phyloP scores from a whole-genome alignment of 2,113 vertebrate genomes.

The Oreocharis arfaki region DNA sequence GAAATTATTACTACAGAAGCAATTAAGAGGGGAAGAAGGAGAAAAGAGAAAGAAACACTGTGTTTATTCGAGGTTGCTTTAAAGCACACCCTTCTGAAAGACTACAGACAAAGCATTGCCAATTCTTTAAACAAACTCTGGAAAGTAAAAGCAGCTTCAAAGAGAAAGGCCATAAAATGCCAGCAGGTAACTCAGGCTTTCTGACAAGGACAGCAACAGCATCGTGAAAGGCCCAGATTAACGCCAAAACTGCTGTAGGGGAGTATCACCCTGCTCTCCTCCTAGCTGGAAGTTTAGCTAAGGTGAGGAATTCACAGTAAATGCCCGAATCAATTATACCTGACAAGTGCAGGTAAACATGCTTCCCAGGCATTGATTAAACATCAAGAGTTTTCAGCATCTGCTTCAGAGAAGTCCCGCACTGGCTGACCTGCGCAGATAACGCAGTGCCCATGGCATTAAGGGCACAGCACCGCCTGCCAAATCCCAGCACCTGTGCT shows the following conservation, averaged over 20 bases:
- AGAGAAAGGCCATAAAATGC: slow-evolving; percentile 44
- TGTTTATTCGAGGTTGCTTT: neutral
- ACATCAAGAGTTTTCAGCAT: neutral
- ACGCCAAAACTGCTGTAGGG: neutral
- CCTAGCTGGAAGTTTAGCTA: neutral
- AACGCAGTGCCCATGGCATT: accelerated
- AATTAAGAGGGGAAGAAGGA: neutral
- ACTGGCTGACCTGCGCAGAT: neutral
- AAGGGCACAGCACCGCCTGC: neutral
- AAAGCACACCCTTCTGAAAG: neutral
- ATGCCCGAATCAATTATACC: neutral
- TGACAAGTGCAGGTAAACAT: slow-evolving; percentile 11
- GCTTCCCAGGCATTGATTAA: slow-evolving; percentile 1
- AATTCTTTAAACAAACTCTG: slow-evolving; percentile 18
- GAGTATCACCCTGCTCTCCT: neutral
- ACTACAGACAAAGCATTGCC: neutral
- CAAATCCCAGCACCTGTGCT: neutral
- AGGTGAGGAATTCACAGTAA: slow-evolving; percentile 8
- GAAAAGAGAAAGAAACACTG: neutral
- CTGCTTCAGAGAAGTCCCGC: neutral
- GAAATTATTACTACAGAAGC: neutral
- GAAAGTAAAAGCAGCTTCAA: slow-evolving; percentile 2
- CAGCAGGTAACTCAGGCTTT: neutral
- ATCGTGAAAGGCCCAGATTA: neutral
- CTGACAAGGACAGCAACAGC: slow-evolving; percentile 1